These are phyloP conservation scores for Pseudochirops cupreus DNA, from an alignment of 2,797 vertebrate genomes.

Conservation along the genomic window DNA sequence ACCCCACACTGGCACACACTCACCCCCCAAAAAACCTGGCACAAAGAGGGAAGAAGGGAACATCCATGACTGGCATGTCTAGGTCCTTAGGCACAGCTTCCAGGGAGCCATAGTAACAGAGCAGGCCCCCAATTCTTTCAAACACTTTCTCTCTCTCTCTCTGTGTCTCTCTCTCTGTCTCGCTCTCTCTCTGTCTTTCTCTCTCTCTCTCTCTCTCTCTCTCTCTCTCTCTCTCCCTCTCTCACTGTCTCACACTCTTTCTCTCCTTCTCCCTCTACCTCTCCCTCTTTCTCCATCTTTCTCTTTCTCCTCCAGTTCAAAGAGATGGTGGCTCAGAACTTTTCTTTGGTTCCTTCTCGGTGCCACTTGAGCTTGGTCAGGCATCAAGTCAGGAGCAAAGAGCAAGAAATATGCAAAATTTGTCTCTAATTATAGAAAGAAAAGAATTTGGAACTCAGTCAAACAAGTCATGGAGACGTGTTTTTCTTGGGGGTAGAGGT, in stretches of 20 bases:
- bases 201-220: no score
- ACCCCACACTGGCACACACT: no score
- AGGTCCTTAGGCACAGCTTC: no score
- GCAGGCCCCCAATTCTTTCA: no score
- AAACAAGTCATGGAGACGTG: not conserved
- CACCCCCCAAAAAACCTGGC: no score
- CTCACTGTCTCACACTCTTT: no score
- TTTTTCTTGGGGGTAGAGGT: not conserved
- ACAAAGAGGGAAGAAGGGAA: no score
- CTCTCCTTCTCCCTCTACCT: no score
- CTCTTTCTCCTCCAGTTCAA: not conserved
- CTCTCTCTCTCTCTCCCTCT: accelerated
- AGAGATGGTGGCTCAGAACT: not conserved
- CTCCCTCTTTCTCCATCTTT: not conserved
- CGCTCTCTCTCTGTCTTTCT: no score
- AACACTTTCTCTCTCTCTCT: not conserved
- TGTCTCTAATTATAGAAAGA: not conserved
- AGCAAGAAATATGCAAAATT: not conserved
- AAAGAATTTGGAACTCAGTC: not conserved
- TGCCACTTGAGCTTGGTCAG: not conserved
- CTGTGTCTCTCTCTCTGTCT: no score
- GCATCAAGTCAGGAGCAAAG: not conserved
- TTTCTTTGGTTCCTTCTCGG: not conserved
- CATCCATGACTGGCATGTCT: no score
- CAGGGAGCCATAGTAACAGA: no score